Evolutionary conservation across 2,113 vertebrate genomes (phyloP), one percentile per base, ranked within the genome.

Genomic region (Pseudorectes ferrugineus): DNA sequence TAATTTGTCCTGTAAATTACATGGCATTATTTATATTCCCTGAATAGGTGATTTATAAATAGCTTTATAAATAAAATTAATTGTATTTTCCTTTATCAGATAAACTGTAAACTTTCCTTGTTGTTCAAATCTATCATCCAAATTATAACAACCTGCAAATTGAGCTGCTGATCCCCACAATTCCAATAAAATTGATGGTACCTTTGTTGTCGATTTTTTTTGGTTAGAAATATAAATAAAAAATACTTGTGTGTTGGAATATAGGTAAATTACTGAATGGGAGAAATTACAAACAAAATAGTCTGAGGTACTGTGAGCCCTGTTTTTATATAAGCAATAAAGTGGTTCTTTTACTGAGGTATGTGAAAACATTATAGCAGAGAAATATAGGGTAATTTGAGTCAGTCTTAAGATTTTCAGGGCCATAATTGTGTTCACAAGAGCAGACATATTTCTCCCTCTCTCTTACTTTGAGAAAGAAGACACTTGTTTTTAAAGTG

Each of bases 1-100:
- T 45, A 70, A 88, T 81, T 94, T 90, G 6, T 88, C n/a, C 59
- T 90, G n/a, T 71, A 86, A 88, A 88, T 90, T 96, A 75, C 43
- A 66, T 70, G 26, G 1, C 33, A 81, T 91, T 92, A 74, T 85
- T 92, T 85, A 63, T 61, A 26, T 81, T 92, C 35, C 31, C 24
- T 38, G 40, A 81, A 76, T 54, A 71, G 10, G 19, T 78, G 40
- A 83, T 72, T 83, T 90, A 90, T 59, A 84, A 90, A 71, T 40
- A 63, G 7, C 7, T 74, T 63, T 84, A 65, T 59, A 80, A 92
- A 74, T 31, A 42, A 79, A 96, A 93, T 76, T 1, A 77, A 83
- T n/a, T 79, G 3, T 45, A 40, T 80, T 92, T 91, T 90, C 14
- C 18, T 70, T 77, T 68, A 83, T 68, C 82, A 92, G 48, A 78